Base-by-base conservation (phyloP, 2,113 vertebrate species). In the Vireo altiloquus region DNA sequence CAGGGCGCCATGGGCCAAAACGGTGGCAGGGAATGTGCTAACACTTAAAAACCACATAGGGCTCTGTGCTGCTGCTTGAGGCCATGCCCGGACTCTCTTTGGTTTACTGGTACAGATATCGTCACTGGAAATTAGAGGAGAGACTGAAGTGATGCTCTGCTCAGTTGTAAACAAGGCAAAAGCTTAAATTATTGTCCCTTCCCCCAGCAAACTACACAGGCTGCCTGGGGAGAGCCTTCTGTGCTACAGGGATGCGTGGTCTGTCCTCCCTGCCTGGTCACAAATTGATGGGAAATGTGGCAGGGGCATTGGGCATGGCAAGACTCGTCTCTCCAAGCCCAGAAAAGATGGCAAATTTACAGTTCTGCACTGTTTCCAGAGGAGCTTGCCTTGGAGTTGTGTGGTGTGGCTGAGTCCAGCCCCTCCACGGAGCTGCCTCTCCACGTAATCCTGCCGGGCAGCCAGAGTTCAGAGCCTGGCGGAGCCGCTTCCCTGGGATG, bases 391-490 rank as follows among this genome's bases (percentile, higher is more conserved):
- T 2, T 8, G n/a, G 25, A 27, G 16, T 2, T 37, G 59, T 25
- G 21, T 35, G 18, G 24, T 25, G 44, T 33, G 72, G 31, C 76
- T 65, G 87, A 69, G 42, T 3, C 33, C 78, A 56, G 1, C 5
- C 75, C 82, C 65, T 76, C 12, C 52, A 7, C 8, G 24, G 86
- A 81, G 87, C 87, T 63, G 50, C 42, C 35, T 53, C 37, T 53
- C 69, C 2, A 0, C 10, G 23, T 35, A 57, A 87, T 46, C 64
- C 87, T 30, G 31, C 30, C 0, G 4, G 54, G 71, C 76, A 86
- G 86, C 54, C 76, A 17, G 83, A 89, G 89, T 77, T 92, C 80
- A 85, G 82, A 91, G 82, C 70, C 75, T 24, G 72, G 47, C 30
- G 0, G 1, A 81, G 91, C 83, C 19, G 72, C 78, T 78, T 91